phyloP scores from a whole-genome alignment of 2,797 vertebrate genomes.

The Heteromormyrus szaboi region DNA sequence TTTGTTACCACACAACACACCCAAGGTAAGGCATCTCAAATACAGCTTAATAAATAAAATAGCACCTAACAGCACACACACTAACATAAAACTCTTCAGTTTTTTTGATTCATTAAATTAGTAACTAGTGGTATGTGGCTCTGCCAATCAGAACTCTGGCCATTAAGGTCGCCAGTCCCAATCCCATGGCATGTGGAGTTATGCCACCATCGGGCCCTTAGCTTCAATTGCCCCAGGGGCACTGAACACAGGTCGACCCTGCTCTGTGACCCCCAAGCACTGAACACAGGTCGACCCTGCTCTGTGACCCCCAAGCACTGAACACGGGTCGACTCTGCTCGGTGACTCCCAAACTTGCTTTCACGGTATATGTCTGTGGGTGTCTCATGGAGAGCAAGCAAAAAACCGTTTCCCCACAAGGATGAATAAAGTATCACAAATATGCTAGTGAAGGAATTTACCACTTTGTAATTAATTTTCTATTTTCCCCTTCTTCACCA shows the following conservation, averaged over 20 bases:
- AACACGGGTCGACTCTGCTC: not conserved
- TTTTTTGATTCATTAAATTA: not conserved
- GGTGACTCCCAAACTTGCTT: not conserved
- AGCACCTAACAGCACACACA: not conserved
- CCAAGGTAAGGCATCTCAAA: constrained; percentile 67
- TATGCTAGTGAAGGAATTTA: not conserved
- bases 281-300: not conserved
- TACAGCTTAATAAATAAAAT: not conserved
- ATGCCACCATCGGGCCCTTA: not conserved
- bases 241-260: not conserved
- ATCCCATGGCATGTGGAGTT: not conserved
- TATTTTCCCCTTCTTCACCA: constrained; percentile 45
- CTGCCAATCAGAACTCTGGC: not conserved
- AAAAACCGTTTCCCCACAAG: not conserved
- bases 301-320: not conserved
- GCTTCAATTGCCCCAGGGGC: not conserved
- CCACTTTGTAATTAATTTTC: not conserved
- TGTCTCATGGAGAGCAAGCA: not conserved
- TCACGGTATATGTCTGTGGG: not conserved
- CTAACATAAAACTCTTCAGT: not conserved
- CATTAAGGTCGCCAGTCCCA: not conserved
- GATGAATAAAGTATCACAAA: not conserved
- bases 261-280: too few species aligned
- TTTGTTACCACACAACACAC: constrained; percentile 88
- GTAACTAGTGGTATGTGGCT: not conserved